Percentiles rank a stretch among this genome's conserved stretches.
phyloP scores from a whole-genome alignment of 2,888 invertebrate genomes.

The Colostygia pectinataria region DNA sequence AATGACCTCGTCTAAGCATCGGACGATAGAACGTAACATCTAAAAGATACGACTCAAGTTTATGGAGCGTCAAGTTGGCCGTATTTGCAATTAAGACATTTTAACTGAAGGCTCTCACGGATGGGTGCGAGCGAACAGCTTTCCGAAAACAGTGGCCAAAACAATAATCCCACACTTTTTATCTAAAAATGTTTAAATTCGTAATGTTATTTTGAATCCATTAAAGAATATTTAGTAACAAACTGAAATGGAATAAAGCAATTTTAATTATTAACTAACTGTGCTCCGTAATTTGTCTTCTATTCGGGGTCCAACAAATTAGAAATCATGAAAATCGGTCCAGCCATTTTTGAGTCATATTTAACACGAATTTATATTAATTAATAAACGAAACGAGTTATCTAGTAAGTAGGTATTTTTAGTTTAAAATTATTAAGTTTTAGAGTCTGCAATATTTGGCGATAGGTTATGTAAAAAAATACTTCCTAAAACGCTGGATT shows the following conservation, averaged over 20 bases:
- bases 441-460: too few species aligned
- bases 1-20: conserved; percentile 51
- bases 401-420: too few species aligned
- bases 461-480: too few species aligned
- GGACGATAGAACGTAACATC: conserved; percentile 57
- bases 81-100: conserved; percentile 67
- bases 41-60: conserved; percentile 65
- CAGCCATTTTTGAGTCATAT: too few species aligned
- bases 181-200: conserved; percentile 2
- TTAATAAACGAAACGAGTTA: too few species aligned
- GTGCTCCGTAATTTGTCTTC: too few species aligned
- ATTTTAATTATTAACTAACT: too few species aligned
- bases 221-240: neutral
- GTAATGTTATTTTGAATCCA: neutral
- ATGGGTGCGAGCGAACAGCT: conserved; percentile 51
- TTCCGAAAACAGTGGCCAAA: conserved; percentile 2
- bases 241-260: neutral
- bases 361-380: too few species aligned
- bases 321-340: too few species aligned
- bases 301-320: too few species aligned
- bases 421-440: too few species aligned
- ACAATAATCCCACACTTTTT: neutral
- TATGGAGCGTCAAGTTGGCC: conserved; percentile 73
- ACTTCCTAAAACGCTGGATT: too few species aligned
- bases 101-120: conserved; percentile 61